phyloP scores from a whole-genome alignment of 2,113 vertebrate species.

The Columbina picui region DNA sequence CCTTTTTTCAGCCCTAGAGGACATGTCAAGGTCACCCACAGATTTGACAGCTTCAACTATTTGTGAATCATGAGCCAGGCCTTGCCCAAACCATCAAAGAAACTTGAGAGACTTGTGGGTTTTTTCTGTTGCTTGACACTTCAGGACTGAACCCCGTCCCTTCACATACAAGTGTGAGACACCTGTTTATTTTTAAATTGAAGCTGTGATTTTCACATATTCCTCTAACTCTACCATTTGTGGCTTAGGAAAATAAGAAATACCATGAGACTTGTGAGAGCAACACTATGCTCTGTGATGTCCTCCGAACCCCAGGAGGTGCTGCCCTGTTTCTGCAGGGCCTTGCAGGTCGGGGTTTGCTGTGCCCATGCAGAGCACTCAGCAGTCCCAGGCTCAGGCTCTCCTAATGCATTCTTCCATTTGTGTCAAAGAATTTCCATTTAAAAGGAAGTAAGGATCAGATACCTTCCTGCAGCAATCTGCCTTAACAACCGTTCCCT shows the following conservation, averaged over 20 bases:
- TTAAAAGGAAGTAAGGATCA: neutral
- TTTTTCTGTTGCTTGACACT: neutral
- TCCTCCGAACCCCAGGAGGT: neutral
- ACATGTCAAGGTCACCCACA: neutral
- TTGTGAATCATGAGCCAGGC: neutral
- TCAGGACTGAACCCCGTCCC: neutral
- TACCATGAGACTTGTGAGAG: neutral
- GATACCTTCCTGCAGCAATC: neutral
- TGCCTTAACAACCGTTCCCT: neutral
- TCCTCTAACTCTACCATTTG: no score
- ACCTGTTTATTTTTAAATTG: neutral
- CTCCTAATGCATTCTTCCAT: neutral
- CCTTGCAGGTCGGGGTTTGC: accelerated
- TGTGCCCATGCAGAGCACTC: neutral
- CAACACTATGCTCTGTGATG: neutral
- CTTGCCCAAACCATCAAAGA: neutral
- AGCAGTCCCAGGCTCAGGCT: neutral
- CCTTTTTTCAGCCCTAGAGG: neutral
- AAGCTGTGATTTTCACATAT: neutral
- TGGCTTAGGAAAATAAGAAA: neutral
- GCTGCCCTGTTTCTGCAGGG: neutral
- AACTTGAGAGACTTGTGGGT: neutral
- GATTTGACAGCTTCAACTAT: neutral
- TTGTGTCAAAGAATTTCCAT: neutral
- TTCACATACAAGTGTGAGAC: neutral